Evolutionary conservation across 2,113 vertebrate species (phyloP), one percentile per base, ranked within the genome.

Genomic region (Trematocara unimaculatum): DNA sequence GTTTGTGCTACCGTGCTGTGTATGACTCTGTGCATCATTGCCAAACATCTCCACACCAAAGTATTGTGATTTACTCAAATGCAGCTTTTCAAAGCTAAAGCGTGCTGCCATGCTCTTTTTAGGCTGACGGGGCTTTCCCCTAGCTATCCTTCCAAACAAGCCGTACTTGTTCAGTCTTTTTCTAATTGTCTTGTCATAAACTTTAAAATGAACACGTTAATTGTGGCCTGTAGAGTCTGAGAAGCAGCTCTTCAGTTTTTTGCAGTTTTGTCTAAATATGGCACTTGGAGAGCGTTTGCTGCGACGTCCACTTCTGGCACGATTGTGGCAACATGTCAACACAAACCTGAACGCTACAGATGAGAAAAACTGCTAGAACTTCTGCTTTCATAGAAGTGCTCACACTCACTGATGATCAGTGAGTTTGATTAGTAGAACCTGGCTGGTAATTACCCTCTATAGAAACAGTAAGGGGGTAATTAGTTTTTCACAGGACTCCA

Each of bases 401-500:
- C 67, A 29, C 23, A 7, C 40, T 47, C 20, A 7, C 20, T 18
- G 67, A 74, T 29, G 40, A 42, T 42, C 5, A 40, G n/a, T 42
- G 35, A 8, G 9, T 70, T 42, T 70, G n/a, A 74, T 29, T 18
- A 47, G 40, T 4, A 72, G 40, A 45, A 12, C 40, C 14, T 29
- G 1, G 40, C 40, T 74, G 8, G 20, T 29, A 56, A 23, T 47
- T 72, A 47, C 23, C 40, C 14, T 47, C 14, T 47, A 47, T 74
- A 42, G 23, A 29, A 47, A 14, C 40, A 49, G 42, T 49, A 49
- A 77, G 70, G 26, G 23, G 14, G 67, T 29, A 47, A 26, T 18
- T 29, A 0, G 0, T 49, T 74, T 74, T 47, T 29, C 1, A 18
- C 40, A 11, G 70, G 67, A 29, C 5, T 47, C 3, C 38, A 26